A percentile compares a stretch with the other conserved stretches of the same genome.
phyloP scores from a whole-genome alignment of 92 coral and sea anemone species.

The Zoanthus sansibaricus region DNA sequence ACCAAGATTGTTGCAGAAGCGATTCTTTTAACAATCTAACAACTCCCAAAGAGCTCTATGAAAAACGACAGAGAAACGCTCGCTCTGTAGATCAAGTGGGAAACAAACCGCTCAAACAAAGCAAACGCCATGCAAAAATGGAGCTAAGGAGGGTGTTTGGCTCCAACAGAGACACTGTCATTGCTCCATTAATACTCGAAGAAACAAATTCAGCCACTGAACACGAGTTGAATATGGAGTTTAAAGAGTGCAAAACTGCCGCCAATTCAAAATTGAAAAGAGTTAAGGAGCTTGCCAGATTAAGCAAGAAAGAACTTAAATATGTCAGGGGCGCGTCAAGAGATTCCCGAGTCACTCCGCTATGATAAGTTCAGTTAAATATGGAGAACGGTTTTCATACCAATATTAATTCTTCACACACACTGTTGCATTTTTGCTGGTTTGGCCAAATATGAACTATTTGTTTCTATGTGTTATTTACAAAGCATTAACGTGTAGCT shows the following conservation, averaged over 20 bases:
- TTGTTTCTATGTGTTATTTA: too few relatives aligned
- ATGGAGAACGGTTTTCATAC: too few relatives aligned
- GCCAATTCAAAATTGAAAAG: constrained; percentile 9
- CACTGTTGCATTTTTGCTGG: too few relatives aligned
- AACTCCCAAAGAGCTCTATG: constrained; percentile 20
- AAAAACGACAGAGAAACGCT: not conserved
- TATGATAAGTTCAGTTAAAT: not conserved
- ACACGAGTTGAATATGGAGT: not conserved
- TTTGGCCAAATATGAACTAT: too few relatives aligned
- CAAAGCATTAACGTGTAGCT: too few relatives aligned
- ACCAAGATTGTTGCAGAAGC: not conserved
- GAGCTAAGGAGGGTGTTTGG: constrained; percentile 23
- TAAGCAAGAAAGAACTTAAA: constrained; percentile 8
- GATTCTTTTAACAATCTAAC: not conserved
- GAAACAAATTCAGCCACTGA: not conserved
- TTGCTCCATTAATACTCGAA: constrained; percentile 21
- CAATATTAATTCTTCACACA: too few relatives aligned
- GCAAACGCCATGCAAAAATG: constrained; percentile 21
- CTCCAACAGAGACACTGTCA: not conserved
- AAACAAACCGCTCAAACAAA: not conserved
- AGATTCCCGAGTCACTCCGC: not conserved
- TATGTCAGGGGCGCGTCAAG: not conserved
- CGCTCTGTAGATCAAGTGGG: not conserved
- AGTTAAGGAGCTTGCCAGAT: constrained; percentile 19
- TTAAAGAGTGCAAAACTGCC: not conserved